Base-by-base conservation (phyloP, 2,113 vertebrate genomes). In the Castor canadensis region DNA sequence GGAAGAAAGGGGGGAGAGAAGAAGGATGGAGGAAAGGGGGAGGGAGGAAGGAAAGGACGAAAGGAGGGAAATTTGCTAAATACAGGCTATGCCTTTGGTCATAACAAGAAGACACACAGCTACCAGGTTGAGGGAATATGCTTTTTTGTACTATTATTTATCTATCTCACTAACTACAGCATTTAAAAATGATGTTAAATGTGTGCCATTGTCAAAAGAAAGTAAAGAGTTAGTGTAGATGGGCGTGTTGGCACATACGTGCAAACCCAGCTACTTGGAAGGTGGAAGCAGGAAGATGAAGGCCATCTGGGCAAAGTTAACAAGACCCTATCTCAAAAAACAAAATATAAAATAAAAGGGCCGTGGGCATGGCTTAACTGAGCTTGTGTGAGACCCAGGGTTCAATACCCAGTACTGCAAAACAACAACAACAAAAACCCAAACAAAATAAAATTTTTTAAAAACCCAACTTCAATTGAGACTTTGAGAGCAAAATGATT, bases 141-240 rank as follows among this genome's bases (percentile, higher is more conserved):
- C 5, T 40, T 91, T 95, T 95, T 49, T 71, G 30, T 12, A 89
- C 72, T 49, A 91, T 81, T 87, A 73, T 66, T 77, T 83, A 56
- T 64, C 15, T 90, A 56, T 24, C 20, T 30, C 76, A 81, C 6
- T 84, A 87, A 93, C 92, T 26, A 91, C 0, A 72, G 26, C 64
- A 84, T 52, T 64, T 84, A n/a, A 84, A 26, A 76, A 62, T 15
- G 40, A 9, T 47, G 22, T n/a, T 56, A 84, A 52, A 43, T 54
- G 22, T 54, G 5, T 47, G 43, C 2, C 19, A 75, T 15, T 22
- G 45, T 89, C 13, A 72, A 95, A 89, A 71, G 58, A 91, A 86
- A 89, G 64, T 49, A n/a, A n/a, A n/a, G n/a, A n/a, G n/a, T n/a
- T n/a, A n/a, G n/a, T n/a, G n/a, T n/a, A n/a, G 58, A 60, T 60